Percentiles rank a stretch among this genome's conserved stretches.
phyloP scores from a whole-genome alignment of 1,140 invertebrate species.

The Bombus cullumanus region DNA sequence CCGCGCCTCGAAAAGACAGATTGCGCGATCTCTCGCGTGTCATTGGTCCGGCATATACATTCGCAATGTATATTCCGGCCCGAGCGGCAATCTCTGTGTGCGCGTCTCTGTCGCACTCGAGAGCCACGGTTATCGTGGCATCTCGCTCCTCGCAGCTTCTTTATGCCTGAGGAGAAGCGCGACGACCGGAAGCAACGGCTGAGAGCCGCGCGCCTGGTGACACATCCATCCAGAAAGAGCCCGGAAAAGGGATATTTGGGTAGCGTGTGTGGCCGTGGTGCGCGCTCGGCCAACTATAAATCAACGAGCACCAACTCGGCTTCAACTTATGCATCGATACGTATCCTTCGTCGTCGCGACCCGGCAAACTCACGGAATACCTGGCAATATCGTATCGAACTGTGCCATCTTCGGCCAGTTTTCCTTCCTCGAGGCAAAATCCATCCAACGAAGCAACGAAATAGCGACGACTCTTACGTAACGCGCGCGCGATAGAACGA shows the following conservation, averaged over 20 bases:
- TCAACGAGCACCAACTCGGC: constrained; percentile 49
- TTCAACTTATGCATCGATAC: constrained; percentile 66
- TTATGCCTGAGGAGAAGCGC: constrained; percentile 24
- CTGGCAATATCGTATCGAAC: constrained; percentile 61
- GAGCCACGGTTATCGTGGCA: background rate
- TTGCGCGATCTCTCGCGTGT: constrained; percentile 34
- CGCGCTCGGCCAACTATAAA: constrained; percentile 57
- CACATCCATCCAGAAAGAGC: background rate
- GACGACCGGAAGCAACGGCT: constrained; percentile 52
- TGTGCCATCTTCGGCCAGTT: constrained; percentile 56
- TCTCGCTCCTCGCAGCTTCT: background rate
- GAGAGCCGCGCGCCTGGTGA: background rate
- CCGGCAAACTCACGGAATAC: constrained; percentile 46
- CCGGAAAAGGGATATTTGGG: constrained; percentile 45
- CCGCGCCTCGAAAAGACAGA: constrained; percentile 12
- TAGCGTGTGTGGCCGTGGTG: constrained; percentile 29
- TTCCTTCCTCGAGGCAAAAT: constrained; percentile 13
- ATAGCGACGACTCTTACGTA: background rate
- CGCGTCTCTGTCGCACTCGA: background rate
- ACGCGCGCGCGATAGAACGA: background rate
- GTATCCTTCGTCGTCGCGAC: constrained; percentile 9
- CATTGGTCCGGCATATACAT: constrained; percentile 27
- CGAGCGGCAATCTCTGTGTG: background rate
- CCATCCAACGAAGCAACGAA: constrained; percentile 1
- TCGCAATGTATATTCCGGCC: background rate